Evolutionary conservation across 2,888 invertebrate species (phyloP), one percentile per base, ranked within the genome.

Genomic region (Meteorus cinctellus): DNA sequence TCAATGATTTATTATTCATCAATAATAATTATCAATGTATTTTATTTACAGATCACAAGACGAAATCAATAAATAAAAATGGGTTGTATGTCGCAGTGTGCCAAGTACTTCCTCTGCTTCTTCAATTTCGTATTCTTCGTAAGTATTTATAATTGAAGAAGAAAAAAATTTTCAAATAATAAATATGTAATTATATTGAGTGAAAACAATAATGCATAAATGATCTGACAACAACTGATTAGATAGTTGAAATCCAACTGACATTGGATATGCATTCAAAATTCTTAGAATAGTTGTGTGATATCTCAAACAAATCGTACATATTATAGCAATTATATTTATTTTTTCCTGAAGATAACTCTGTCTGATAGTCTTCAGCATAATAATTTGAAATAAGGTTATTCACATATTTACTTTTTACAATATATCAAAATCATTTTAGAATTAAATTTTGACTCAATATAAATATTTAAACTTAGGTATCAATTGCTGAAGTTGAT

Each of bases 41-140:
- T 69, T 76, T 72, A 75, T 65, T 85, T 85, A 6, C 84, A 86
- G 86, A 79, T 80, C 59, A 36, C 78, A 73, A 74, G 63, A 55
- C 68, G 34, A 78, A 77, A 72, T 76, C 60, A 69, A 74, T 19
- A 65, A 36, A 65, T 10, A 65, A 65, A 62, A 73, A 88, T 88
- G 88, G 92, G 93, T 87, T 93, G 93, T 84, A 92, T 92, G 81
- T 91, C 93, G 78, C 92, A 92, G 89, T 90, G 93, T 88, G 93
- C 93, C 86, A 94, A 94, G 90, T 94, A 94, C 90, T 91, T 94
- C 82, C 90, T 94, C 78, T 94, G 94, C 90, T 91, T 94, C 86
- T 93, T 94, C 90, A 94, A 94, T 90, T 94, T 94, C 86, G 88
- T 93, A 80, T 93, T 94, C 90, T 94, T 94, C 86, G 94, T 94